These are phyloP conservation scores for Aurelia aurita complex sp. Pacific DNA, from an alignment of 30 jellyfish, hydroid and myxozoan genomes.

Conservation along the genomic window DNA sequence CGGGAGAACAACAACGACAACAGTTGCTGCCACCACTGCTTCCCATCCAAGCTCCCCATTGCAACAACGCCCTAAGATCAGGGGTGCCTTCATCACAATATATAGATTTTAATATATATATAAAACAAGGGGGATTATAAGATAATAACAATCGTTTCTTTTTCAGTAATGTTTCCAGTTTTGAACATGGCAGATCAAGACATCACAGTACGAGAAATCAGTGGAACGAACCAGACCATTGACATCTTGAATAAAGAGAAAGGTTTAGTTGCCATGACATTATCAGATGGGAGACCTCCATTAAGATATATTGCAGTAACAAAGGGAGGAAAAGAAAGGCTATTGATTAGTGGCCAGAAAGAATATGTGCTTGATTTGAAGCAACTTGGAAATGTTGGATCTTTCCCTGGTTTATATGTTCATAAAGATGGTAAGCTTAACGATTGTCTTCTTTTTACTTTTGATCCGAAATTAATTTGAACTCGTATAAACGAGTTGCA, in stretches of 20 bases:
- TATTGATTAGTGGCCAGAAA: constrained; percentile 51
- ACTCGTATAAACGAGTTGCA: too few relatives aligned
- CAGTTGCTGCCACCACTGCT: too few relatives aligned
- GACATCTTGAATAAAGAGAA: constrained; percentile 60
- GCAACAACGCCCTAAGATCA: too few relatives aligned
- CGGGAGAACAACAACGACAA: too few relatives aligned
- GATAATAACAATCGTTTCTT: background rate
- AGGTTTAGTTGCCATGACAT: constrained; percentile 67
- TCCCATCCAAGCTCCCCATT: too few relatives aligned
- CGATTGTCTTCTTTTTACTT: too few relatives aligned
- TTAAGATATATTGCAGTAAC: constrained; percentile 40
- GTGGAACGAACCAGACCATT: constrained; percentile 80
- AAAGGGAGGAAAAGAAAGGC: constrained; percentile 44
- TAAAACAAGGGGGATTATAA: background rate
- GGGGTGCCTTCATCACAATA: too few relatives aligned
- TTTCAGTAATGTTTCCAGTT: constrained; percentile 69
- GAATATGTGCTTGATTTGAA: constrained; percentile 45
- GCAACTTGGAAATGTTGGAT: constrained; percentile 53
- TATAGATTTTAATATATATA: too few relatives aligned
- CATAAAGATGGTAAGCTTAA: constrained; percentile 44
- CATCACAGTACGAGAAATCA: constrained; percentile 69
- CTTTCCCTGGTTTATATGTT: constrained; percentile 59
- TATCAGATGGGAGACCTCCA: constrained; percentile 63
- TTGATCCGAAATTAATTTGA: too few relatives aligned
- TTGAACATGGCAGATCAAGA: constrained; percentile 89